Conservation (phyloP, 1,140 invertebrate genomes). For the Drosophila orosa region DNA sequence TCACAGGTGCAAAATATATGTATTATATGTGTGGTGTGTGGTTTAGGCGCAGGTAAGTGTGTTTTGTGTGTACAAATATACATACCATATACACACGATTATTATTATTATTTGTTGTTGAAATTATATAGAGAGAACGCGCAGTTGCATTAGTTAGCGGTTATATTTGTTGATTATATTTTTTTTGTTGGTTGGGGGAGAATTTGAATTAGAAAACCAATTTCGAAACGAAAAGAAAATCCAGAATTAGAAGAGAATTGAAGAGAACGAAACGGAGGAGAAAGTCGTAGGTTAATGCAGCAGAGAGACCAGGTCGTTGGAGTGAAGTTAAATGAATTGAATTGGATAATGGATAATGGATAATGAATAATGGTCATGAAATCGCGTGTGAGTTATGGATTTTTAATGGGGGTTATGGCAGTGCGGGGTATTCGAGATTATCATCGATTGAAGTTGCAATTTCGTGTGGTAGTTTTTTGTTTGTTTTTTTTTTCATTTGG, state of each 20-base stretch:
- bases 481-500: constrained; percentile 47
- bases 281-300: constrained; percentile 39
- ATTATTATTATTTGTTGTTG: constrained; percentile 55
- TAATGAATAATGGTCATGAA: constrained; percentile 24
- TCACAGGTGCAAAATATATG: constrained; percentile 20
- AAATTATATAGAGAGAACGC: constrained; percentile 51
- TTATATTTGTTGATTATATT: constrained; percentile 17
- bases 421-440: constrained; percentile 15
- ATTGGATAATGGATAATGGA: constrained; percentile 15
- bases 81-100: constrained; percentile 74
- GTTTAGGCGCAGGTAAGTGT: constrained; percentile 29
- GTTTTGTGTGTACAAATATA: constrained; percentile 78
- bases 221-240: constrained; percentile 71
- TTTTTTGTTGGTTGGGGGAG: constrained; percentile 10
- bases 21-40: constrained; percentile 14
- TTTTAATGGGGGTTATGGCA: constrained; percentile 23
- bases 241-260: constrained; percentile 52
- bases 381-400: constrained; percentile 41
- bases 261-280: constrained; percentile 15
- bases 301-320: constrained; percentile 45
- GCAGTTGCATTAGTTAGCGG: constrained; percentile 49
- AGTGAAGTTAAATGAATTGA: constrained; percentile 24
- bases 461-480: constrained; percentile 38
- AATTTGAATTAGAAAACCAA: constrained; percentile 40
- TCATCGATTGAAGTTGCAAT: constrained; percentile 47